Percentiles rank a stretch among this genome's conserved stretches.
Conservation (phyloP, 2,797 vertebrate genomes). For the Pampus argenteus region DNA sequence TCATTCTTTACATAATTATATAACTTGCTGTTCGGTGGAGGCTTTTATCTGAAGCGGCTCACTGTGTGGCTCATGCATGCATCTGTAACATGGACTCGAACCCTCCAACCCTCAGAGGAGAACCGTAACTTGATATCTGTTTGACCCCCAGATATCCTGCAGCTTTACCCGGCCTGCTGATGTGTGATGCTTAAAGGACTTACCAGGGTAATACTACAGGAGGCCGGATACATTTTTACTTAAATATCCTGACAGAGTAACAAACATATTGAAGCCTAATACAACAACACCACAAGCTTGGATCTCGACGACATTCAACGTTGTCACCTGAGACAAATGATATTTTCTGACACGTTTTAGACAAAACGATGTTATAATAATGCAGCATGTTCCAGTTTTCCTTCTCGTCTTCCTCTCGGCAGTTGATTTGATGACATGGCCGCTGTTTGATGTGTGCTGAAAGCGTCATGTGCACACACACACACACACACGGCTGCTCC, state of each 20-base stretch:
- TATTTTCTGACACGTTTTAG: no score
- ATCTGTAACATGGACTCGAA: constrained; percentile 6
- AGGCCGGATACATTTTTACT: neutral
- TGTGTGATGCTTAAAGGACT: neutral
- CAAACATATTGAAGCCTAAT: neutral
- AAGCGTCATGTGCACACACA: constrained; percentile 7
- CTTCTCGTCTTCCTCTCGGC: constrained; percentile 4
- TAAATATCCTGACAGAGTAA: neutral
- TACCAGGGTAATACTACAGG: neutral
- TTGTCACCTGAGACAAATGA: no score
- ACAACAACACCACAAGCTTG: neutral
- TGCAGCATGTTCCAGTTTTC: neutral
- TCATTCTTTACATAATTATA: constrained; percentile 36
- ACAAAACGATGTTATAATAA: no score
- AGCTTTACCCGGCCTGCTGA: no score
- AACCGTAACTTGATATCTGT: no score
- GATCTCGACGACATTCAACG: no score
- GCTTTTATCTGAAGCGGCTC: constrained; percentile 51
- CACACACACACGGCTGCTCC: constrained; percentile 5
- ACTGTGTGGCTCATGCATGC: neutral
- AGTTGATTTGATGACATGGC: constrained; percentile 45
- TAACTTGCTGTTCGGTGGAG: constrained; percentile 25
- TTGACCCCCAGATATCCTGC: no score
- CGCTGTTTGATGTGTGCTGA: constrained; percentile 51
- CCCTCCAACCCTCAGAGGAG: no score